Evolutionary conservation across 2,888 invertebrate species (phyloP), one percentile per base, ranked within the genome.

Genomic region (Lottia scabra): DNA sequence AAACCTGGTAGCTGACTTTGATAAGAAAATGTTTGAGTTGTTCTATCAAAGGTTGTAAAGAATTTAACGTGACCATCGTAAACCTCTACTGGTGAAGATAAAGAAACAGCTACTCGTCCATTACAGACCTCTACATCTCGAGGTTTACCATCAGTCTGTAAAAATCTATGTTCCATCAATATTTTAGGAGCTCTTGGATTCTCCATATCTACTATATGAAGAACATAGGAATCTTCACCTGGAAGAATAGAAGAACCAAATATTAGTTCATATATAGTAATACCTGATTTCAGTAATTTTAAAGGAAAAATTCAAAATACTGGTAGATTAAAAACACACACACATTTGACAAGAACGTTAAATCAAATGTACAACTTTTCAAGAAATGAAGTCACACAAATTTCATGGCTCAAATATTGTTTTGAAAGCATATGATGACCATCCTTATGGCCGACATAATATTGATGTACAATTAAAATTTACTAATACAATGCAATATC

Each of bases 161-260:
- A 70, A 65, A 83, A 83, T 65, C 71, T 38, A 56, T 81, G 80
- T 6, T 71, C 75, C 30, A 78, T 73, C 13, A 79, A 69, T 4
- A 78, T 67, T 10, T 23, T 16, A 0, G 81, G 80, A 19, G 69
- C 72, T 16, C 12, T 66, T 2, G 83, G 84, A 68, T 81, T 73
- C 10, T 75, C 64, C 12, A 84, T 75, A 72, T 84, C 83, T 63
- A 84, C 65, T 19, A 81, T 79, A 65, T 84, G 82, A 15, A 84
- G 69, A 10, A 82, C 72, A 26, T 79, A 78, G 8, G 79, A 79
- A n/a, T 65, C 77, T 65, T 78, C 80, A 10, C 81, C 83, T 83
- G 38, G 38, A 65, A 73, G n/a, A 46, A 10, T 38, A 38, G 10
- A 38, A 38, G 38, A n/a, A n/a, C n/a, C 38, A 30, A 30, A 4